phyloP scores from a whole-genome alignment of 2,797 vertebrate species.

The Anableps anableps region DNA sequence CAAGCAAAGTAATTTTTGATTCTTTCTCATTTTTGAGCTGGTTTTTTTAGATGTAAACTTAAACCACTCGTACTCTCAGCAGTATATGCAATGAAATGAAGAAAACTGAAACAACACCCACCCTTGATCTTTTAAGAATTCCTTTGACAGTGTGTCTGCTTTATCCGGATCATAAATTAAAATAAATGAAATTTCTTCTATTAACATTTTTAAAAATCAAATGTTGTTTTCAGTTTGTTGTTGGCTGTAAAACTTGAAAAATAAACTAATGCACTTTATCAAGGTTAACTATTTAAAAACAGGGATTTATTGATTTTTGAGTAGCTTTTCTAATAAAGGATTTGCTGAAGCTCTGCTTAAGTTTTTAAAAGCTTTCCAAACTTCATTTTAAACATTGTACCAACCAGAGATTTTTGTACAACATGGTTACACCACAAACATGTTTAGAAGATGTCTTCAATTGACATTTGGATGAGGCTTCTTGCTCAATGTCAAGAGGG shows the following conservation, averaged over 20 bases:
- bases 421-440: constrained; percentile 16
- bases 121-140: constrained; percentile 23
- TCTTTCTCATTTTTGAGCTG: constrained; percentile 21
- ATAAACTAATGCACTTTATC: not conserved
- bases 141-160: not conserved
- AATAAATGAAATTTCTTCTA: not conserved
- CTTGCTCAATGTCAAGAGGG: constrained; percentile 50
- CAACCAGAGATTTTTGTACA: constrained; percentile 12
- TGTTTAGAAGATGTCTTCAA: constrained; percentile 34
- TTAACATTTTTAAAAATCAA: not conserved
- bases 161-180: not conserved
- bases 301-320: constrained; percentile 17
- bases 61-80: constrained; percentile 38
- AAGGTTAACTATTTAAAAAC: not conserved
- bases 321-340: not conserved
- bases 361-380: not conserved
- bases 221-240: not conserved
- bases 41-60: constrained; percentile 36
- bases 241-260: not conserved
- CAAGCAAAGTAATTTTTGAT: constrained; percentile 43
- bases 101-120: constrained; percentile 48
- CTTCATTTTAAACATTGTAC: constrained; percentile 5
- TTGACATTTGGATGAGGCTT: constrained; percentile 43
- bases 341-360: not conserved
- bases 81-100: constrained; percentile 42